Conservation (phyloP, 2,113 vertebrate genomes). For the Eurystomus gularis region DNA sequence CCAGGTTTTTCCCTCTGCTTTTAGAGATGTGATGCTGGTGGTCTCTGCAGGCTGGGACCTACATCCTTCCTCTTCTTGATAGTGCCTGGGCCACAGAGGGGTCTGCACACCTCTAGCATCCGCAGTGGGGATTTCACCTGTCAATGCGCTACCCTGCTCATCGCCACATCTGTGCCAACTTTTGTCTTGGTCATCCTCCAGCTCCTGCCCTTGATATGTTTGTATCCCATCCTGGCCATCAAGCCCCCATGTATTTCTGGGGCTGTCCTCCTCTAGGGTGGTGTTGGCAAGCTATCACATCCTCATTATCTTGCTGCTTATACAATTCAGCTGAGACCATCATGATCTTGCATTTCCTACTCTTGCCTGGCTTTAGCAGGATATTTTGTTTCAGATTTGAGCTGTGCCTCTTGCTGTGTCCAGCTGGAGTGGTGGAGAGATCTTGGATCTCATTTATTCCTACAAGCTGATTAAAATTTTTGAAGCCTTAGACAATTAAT, state of each 20-base stretch:
- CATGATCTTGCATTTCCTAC: neutral
- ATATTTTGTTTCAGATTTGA: neutral
- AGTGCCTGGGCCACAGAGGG: too few species aligned
- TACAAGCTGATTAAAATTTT: neutral
- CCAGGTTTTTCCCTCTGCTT: neutral
- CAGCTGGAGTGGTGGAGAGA: neutral
- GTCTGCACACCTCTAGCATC: too few species aligned
- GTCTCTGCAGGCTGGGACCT: neutral
- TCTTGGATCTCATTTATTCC: neutral
- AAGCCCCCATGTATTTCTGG: neutral
- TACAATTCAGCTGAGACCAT: neutral
- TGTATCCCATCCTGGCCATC: neutral
- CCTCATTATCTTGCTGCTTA: neutral
- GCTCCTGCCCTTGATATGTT: neutral
- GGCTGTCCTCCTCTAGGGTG: neutral
- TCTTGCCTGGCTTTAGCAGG: neutral
- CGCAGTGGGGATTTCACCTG: neutral
- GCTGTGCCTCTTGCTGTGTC: neutral
- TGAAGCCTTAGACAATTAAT: neutral
- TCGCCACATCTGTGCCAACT: accelerated
- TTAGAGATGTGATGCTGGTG: neutral
- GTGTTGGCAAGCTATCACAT: neutral
- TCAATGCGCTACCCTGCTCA: accelerated
- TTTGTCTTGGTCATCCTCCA: neutral
- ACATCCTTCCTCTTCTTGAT: neutral